Evolutionary conservation across 1,140 invertebrate species (phyloP).

Genomic region (Penaeus vannamei): DNA sequence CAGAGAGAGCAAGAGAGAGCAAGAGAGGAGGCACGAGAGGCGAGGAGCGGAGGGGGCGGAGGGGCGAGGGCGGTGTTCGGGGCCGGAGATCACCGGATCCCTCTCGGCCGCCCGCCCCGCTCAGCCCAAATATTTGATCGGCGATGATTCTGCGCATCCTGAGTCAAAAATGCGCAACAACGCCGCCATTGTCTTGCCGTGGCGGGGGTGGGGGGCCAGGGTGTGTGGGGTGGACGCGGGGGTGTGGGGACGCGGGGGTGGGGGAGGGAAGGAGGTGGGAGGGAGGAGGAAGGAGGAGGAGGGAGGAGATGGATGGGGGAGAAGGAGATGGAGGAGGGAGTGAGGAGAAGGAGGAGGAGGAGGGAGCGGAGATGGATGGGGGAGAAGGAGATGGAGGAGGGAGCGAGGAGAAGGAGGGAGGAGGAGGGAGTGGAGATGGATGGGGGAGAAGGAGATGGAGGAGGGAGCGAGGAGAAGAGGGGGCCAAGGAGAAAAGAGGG

Average conservation of each 20-base stretch:
- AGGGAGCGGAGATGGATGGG: too few species aligned
- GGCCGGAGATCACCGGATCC: background rate
- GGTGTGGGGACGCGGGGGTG: background rate
- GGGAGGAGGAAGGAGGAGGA: background rate
- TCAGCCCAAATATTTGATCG: slow-evolving; percentile 59
- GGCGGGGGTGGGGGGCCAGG: background rate
- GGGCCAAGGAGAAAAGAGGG: too few species aligned
- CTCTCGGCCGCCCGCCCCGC: slow-evolving; percentile 36
- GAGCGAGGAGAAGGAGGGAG: background rate
- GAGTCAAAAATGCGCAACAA: slow-evolving; percentile 56
- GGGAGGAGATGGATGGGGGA: background rate
- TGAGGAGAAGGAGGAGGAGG: too few species aligned
- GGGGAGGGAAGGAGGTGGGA: background rate
- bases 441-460: too few species aligned
- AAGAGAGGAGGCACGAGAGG: too few species aligned
- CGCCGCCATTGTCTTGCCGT: slow-evolving; percentile 55
- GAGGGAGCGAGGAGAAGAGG: background rate
- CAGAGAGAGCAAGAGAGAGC: background rate
- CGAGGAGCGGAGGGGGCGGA: too few species aligned
- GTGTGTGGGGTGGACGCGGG: background rate
- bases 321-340: background rate
- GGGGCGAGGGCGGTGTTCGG: background rate
- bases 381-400: background rate
- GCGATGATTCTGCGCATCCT: slow-evolving; percentile 61
- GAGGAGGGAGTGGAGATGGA: background rate